Evolutionary conservation across 2,797 vertebrate genomes (phyloP).

Genomic region (Anabacerthia variegaticeps): DNA sequence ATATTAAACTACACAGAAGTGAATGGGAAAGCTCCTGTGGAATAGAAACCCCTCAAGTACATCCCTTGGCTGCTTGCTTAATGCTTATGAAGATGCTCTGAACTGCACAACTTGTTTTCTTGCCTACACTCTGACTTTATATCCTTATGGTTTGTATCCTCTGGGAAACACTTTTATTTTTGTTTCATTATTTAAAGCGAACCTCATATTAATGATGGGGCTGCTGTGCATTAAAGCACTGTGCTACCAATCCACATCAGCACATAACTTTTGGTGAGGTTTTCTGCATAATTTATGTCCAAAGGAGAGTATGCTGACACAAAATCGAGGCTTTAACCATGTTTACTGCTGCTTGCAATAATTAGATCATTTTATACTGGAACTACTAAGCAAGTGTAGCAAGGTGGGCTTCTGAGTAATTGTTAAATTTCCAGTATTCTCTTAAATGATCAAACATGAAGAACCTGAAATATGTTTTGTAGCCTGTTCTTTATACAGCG

Average conservation of each 20-base stretch:
- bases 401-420: background rate
- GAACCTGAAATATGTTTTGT: background rate
- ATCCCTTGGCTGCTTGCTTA: background rate
- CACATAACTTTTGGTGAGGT: background rate
- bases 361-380: background rate
- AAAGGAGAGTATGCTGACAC: background rate
- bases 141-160: background rate
- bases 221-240: background rate
- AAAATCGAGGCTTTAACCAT: slow-evolving; percentile 8
- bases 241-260: background rate
- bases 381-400: background rate
- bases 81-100: background rate
- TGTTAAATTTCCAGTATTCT: background rate
- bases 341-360: background rate
- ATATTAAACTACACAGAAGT: background rate
- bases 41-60: background rate
- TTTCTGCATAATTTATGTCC: slow-evolving; percentile 31
- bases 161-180: slow-evolving; percentile 25
- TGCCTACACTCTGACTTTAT: background rate
- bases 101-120: slow-evolving; percentile 16
- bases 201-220: background rate
- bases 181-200: slow-evolving; percentile 62
- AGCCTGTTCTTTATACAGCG: background rate
- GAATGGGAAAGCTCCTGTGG: background rate
- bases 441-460: background rate